Conservation (phyloP, 2,113 vertebrate species). For the Miniopterus natalensis region DNA sequence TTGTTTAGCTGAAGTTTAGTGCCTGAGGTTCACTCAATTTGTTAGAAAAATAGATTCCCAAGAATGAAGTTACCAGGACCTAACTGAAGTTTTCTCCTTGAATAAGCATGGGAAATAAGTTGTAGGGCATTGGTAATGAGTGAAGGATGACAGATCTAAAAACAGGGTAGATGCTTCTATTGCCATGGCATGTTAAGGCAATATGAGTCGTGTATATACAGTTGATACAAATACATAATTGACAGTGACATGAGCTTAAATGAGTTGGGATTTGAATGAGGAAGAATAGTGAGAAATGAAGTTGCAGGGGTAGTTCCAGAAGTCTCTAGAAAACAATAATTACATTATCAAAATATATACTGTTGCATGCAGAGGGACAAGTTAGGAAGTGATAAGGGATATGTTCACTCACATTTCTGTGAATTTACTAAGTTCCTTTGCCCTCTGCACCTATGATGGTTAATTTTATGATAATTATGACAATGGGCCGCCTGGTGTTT, state of each 20-base stretch:
- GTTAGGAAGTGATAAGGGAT: neutral
- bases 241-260: neutral
- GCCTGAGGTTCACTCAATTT: neutral
- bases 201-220: neutral
- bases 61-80: neutral
- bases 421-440: neutral
- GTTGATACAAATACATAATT: neutral
- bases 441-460: neutral
- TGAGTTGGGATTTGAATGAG: neutral
- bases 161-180: neutral
- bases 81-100: conserved; percentile 26
- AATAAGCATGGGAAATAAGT: neutral
- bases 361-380: neutral
- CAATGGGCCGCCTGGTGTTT: neutral
- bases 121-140: neutral
- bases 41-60: neutral
- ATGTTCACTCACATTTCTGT: neutral
- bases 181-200: neutral
- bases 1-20: neutral
- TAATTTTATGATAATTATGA: neutral
- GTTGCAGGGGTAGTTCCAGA: neutral
- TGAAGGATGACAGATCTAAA: neutral
- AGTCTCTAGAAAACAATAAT: neutral
- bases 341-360: neutral
- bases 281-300: neutral